Evolutionary conservation across 1,140 invertebrate species (phyloP).

Genomic region (Drosophila insularis): DNA sequence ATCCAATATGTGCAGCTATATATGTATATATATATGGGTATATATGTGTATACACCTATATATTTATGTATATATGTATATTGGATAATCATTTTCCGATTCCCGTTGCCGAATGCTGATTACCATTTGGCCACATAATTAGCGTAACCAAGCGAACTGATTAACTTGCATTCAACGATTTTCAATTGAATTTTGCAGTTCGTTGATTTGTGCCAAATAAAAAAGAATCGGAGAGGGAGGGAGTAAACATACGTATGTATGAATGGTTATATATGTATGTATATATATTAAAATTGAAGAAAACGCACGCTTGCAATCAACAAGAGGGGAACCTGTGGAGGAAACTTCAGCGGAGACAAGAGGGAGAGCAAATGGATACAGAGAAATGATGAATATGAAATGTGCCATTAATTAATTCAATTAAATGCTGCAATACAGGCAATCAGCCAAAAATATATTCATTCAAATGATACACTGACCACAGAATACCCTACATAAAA

Average conservation of each 20-base stretch:
- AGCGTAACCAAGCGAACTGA: constrained; percentile 78
- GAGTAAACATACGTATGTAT: constrained; percentile 21
- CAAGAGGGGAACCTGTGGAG: constrained; percentile 5
- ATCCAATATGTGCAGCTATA: constrained; percentile 23
- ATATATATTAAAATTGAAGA: constrained; percentile 25
- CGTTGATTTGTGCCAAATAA: constrained; percentile 74
- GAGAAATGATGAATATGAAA: constrained; percentile 75
- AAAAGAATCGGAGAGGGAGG: constrained; percentile 13
- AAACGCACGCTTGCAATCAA: constrained; percentile 65
- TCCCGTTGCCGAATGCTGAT: constrained; percentile 5
- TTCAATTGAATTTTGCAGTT: constrained; percentile 80
- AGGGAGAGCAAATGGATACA: constrained; percentile 5
- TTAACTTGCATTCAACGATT: constrained; percentile 79
- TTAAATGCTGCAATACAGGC: constrained; percentile 70
- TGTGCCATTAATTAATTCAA: constrained; percentile 79
- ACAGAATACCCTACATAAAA: neutral
- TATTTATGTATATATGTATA: constrained; percentile 5
- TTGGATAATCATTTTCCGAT: constrained; percentile 8
- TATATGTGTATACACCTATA: neutral
- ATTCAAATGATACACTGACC: neutral
- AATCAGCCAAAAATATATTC: constrained; percentile 57
- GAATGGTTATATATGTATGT: neutral
- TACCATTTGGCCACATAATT: constrained; percentile 67
- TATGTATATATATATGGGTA: constrained; percentile 28
- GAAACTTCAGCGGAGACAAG: constrained; percentile 30